phyloP scores from a whole-genome alignment of 1,140 invertebrate genomes.

The Drosophila kanapiae region DNA sequence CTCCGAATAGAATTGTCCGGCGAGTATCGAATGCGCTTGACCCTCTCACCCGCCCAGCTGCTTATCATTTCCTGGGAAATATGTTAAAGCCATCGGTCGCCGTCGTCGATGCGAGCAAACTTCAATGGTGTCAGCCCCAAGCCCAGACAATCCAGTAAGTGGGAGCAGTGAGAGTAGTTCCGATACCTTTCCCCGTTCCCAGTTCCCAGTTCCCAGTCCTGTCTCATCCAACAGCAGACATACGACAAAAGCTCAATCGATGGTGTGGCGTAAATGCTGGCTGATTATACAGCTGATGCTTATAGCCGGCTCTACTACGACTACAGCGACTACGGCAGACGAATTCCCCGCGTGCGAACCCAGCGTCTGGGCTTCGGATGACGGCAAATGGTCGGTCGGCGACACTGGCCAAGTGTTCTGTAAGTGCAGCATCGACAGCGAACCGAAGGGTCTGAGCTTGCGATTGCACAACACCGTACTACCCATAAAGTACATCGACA shows the following conservation, averaged over 20 bases:
- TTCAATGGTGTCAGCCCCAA: not conserved
- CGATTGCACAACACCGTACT: rapidly evolving
- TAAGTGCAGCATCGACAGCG: not conserved
- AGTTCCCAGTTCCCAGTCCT: not conserved
- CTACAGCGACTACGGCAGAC: not conserved
- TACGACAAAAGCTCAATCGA: not conserved
- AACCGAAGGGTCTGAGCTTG: not conserved
- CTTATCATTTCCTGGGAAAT: not conserved
- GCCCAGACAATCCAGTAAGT: too few relatives aligned
- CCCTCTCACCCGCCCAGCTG: not conserved
- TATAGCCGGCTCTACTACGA: not conserved
- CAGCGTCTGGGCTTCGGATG: not conserved
- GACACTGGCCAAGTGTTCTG: not conserved
- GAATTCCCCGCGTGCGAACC: not conserved
- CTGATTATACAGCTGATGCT: slow-evolving; percentile 2
- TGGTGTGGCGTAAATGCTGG: not conserved
- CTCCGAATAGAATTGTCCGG: not conserved
- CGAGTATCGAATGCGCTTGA: too few relatives aligned
- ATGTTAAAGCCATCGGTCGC: too few relatives aligned
- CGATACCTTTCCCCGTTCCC: not conserved
- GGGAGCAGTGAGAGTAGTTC: not conserved
- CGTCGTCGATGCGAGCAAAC: not conserved
- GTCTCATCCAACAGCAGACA: not conserved
- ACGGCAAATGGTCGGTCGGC: not conserved
- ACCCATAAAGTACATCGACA: not conserved